Evolutionary conservation across 1,140 invertebrate species (phyloP).

Genomic region (Aphis craccivora): DNA sequence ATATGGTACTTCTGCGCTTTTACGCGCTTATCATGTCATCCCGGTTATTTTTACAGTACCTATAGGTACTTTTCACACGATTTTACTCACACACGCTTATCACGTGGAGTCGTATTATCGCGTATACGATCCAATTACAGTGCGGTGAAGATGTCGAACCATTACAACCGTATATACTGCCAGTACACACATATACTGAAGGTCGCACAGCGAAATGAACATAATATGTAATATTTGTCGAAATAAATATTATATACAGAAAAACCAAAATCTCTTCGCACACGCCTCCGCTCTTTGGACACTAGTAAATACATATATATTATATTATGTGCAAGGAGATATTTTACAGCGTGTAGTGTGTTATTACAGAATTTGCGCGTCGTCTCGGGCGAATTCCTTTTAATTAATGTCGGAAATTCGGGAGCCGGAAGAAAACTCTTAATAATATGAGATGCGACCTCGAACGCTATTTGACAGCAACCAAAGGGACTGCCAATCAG

Average conservation of each 20-base stretch:
- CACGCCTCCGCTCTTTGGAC: not conserved
- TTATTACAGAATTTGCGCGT: slow-evolving; percentile 28
- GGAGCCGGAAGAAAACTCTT: slow-evolving; percentile 51
- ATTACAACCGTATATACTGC: not conserved
- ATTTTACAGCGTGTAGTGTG: not conserved
- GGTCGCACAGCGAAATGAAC: not conserved
- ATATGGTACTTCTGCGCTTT: not conserved
- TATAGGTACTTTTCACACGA: not conserved
- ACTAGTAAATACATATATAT: not conserved
- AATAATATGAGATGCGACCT: slow-evolving; percentile 40
- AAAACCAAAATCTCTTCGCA: not conserved
- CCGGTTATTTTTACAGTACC: not conserved
- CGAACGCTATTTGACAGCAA: slow-evolving; percentile 46
- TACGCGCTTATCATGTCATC: not conserved
- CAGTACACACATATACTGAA: not conserved
- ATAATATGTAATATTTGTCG: not conserved
- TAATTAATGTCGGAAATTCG: slow-evolving; percentile 53
- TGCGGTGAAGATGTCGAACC: not conserved
- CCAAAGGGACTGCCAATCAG: slow-evolving; percentile 58
- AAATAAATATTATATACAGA: not conserved
- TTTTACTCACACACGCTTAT: not conserved
- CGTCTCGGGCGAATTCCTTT: slow-evolving; percentile 40
- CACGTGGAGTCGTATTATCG: not conserved
- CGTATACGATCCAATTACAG: not conserved
- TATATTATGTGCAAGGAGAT: not conserved